phyloP scores from a whole-genome alignment of 2,888 invertebrate species.

The Tinea trinotella region DNA sequence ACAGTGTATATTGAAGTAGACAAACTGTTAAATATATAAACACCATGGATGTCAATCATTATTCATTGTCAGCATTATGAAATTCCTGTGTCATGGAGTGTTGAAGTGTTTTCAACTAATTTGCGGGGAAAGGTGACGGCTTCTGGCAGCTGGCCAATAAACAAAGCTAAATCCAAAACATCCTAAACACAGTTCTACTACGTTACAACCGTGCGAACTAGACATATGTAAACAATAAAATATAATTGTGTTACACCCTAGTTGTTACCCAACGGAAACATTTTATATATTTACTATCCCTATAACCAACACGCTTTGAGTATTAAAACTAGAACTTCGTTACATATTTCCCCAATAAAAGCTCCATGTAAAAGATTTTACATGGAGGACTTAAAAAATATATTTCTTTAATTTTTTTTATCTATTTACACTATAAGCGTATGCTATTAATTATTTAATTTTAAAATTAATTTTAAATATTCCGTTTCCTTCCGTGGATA shows the following conservation, averaged over 20 bases:
- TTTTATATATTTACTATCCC: too few species aligned
- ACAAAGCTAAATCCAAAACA: background rate
- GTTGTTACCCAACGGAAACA: background rate
- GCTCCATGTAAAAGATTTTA: too few species aligned
- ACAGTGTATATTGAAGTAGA: background rate
- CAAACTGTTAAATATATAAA: background rate
- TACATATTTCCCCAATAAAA: too few species aligned
- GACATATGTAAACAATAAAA: conserved; percentile 15
- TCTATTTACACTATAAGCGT: too few species aligned
- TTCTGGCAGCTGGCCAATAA: conserved; percentile 9
- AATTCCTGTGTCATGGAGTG: conserved; percentile 12
- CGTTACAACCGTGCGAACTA: conserved; percentile 10
- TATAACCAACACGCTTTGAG: too few species aligned
- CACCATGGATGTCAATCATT: conserved; percentile 12
- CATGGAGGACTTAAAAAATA: too few species aligned
- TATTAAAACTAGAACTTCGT: too few species aligned
- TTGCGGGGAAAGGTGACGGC: conserved; percentile 11
- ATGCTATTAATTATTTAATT: too few species aligned
- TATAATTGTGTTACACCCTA: background rate
- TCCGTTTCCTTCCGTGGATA: too few species aligned
- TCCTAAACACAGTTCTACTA: background rate
- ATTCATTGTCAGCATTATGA: background rate
- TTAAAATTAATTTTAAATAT: too few species aligned
- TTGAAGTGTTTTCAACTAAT: conserved; percentile 17
- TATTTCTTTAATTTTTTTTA: too few species aligned